These are phyloP conservation scores for Planococcus citri DNA, from an alignment of 1,140 invertebrate genomes.

Conservation along the genomic window DNA sequence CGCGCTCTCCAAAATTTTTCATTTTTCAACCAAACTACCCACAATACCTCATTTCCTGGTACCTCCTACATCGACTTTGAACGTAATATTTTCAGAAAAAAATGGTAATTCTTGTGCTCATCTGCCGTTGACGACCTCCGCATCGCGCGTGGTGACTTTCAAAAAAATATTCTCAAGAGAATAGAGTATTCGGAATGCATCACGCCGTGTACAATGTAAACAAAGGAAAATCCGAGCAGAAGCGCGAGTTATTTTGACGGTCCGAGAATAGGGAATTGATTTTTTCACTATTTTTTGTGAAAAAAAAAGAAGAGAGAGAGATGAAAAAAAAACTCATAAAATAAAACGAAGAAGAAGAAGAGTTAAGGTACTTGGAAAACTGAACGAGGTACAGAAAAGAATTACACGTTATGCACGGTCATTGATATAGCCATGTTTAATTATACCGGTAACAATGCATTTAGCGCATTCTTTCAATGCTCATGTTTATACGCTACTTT, in stretches of 20 bases:
- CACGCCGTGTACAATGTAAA: not conserved
- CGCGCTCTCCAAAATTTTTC: no score
- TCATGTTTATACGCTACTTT: not conserved
- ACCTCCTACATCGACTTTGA: no score
- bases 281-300: not conserved
- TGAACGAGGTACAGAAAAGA: no score
- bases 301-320: not conserved
- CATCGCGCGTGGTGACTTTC: not conserved
- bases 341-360: no score
- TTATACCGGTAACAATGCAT: not conserved
- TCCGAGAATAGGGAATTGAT: not conserved
- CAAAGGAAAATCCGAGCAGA: not conserved
- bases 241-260: not conserved
- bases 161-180: conserved; percentile 4
- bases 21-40: no score
- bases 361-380: no score
- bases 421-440: not conserved
- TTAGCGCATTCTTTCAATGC: not conserved
- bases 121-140: not conserved
- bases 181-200: not conserved
- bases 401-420: not conserved
- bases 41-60: no score
- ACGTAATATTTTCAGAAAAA: no score
- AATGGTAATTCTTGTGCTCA: not conserved
- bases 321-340: no score